These are phyloP conservation scores for Xenopus borealis DNA, from an alignment of 2,113 vertebrate species.

Conservation along the genomic window DNA sequence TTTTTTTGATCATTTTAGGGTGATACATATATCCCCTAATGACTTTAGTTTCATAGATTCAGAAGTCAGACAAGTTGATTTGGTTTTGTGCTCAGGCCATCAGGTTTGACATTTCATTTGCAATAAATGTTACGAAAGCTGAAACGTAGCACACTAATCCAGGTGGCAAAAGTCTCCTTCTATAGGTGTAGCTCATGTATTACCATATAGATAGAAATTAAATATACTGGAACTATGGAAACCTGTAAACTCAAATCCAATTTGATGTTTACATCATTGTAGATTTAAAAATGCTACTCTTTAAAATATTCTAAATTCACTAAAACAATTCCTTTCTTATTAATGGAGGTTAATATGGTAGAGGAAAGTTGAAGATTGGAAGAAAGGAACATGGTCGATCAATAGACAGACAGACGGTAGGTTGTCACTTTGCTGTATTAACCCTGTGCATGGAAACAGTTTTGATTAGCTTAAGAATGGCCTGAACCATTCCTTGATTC, in stretches of 20 bases:
- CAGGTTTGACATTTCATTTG: slow-evolving; percentile 13
- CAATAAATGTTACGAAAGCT: slow-evolving; percentile 3
- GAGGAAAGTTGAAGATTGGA: too few relatives aligned
- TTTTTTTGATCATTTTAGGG: neutral
- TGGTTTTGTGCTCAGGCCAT: neutral
- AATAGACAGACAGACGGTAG: too few relatives aligned
- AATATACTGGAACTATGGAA: neutral
- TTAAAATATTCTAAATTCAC: too few relatives aligned
- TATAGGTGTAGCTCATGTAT: neutral
- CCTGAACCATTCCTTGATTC: too few relatives aligned
- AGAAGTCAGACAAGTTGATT: neutral
- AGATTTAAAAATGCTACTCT: neutral
- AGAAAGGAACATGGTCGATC: too few relatives aligned
- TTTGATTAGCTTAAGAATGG: too few relatives aligned
- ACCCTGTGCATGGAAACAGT: too few relatives aligned
- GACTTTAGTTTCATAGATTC: neutral
- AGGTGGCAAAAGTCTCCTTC: neutral
- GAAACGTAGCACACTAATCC: slow-evolving; percentile 4
- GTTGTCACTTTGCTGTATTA: too few relatives aligned
- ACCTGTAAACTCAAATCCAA: neutral
- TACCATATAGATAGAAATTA: slow-evolving; percentile 18
- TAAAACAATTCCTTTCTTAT: too few relatives aligned
- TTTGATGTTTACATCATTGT: neutral
- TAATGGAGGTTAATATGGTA: too few relatives aligned
- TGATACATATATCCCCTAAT: neutral